A percentile compares a stretch with the other conserved stretches of the same genome.
Conservation (phyloP, 1,140 invertebrate species). For the Helicoverpa zea region DNA sequence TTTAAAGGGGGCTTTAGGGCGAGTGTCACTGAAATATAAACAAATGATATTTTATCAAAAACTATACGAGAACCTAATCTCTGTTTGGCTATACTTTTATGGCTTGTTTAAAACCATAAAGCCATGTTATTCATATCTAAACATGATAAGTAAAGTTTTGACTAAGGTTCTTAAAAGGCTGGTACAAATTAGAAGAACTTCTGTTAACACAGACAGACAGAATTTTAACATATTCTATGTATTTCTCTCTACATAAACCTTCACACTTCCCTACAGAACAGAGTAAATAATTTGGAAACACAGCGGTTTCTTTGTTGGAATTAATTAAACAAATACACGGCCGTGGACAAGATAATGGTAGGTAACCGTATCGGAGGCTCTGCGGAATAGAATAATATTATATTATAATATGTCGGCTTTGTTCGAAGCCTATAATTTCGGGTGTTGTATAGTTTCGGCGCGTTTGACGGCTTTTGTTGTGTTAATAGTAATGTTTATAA, state of each 20-base stretch:
- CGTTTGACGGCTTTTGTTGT: constrained; percentile 1
- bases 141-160: too few relatives aligned
- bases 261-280: neutral
- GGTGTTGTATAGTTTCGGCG: constrained; percentile 21
- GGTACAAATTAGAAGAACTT: too few relatives aligned
- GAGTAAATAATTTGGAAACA: constrained; percentile 56
- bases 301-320: constrained; percentile 45
- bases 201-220: too few relatives aligned
- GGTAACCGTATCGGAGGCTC: constrained; percentile 16
- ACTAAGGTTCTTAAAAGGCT: too few relatives aligned
- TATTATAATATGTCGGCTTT: constrained; percentile 11
- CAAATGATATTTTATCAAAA: too few relatives aligned
- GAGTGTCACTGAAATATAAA: too few relatives aligned
- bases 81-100: too few relatives aligned
- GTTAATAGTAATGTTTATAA: neutral
- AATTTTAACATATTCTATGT: neutral
- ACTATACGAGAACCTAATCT: too few relatives aligned
- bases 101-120: too few relatives aligned
- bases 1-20: too few relatives aligned
- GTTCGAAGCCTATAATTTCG: constrained; percentile 26
- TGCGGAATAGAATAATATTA: constrained; percentile 5
- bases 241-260: neutral
- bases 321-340: constrained; percentile 50
- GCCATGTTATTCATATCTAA: too few relatives aligned
- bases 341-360: constrained; percentile 44